Evolutionary conservation across 2,113 vertebrate species (phyloP), one percentile per base, ranked within the genome.

Genomic region (Micronycteris hirsuta): DNA sequence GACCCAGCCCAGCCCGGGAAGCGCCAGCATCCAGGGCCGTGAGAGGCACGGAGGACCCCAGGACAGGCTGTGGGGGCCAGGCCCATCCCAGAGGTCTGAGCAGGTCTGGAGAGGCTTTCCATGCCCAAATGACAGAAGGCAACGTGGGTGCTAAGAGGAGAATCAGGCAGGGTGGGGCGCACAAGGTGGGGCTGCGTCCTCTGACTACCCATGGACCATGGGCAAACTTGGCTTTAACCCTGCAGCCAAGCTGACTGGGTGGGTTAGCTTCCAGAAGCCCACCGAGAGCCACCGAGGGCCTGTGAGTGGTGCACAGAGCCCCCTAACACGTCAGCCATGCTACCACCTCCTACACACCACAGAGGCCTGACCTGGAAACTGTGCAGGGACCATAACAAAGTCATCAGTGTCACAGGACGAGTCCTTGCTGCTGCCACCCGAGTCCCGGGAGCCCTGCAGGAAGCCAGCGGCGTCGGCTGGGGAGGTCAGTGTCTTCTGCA

Each of bases 351-450:
- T n/a, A n/a, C 16, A 9, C 14, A 19, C 9, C 0, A 63, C 3
- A 5, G 28, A 15, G 61, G 2, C 14, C 41, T 45, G 98, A 99
- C 99, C 98, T 98, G 99, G 98, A 96, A 99, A 99, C 97, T 99
- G 99, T 11, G 98, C 99, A 0, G 99, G 99, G 92, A 99, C 99
- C 99, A 99, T 99, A 71, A 99, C 99, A 0, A 99, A 99, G 96
- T 99, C 99, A 0, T 99, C 99, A 0, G 98, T 99, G 97, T 99
- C 99, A 6, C 99, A 99, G n/a, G 99, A 99, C 0, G 98, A 99
- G 43, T 99, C 99, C 98, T 99, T 99, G 97, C 99, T 99, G 98
- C 99, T 99, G 61, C 97, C 98, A 0, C 98, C 99, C 0, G 98
- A 99, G 71, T 99, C 99, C 86, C 99, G 99, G 4, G 98, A 98